A percentile compares a stretch with the other conserved stretches of the same genome.
Conservation (phyloP, 2,113 vertebrate species). For the Mixornis gularis region DNA sequence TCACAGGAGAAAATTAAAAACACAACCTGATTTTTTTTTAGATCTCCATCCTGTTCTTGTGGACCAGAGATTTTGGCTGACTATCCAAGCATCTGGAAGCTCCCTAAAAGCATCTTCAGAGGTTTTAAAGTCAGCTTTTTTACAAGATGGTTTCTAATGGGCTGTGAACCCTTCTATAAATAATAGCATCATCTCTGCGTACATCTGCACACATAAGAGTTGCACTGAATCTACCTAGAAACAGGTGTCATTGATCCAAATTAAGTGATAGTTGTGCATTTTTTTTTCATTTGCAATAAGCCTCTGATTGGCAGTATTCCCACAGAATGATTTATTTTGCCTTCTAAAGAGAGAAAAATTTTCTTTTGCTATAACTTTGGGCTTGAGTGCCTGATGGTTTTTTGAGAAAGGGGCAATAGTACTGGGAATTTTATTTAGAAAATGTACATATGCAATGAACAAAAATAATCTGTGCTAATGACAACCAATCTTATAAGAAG, state of each 20-base stretch:
- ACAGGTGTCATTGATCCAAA: background rate
- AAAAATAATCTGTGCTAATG: slow-evolving; percentile 27
- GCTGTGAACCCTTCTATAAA: background rate
- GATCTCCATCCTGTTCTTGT: background rate
- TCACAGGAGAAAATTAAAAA: slow-evolving; percentile 31
- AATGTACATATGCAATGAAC: background rate
- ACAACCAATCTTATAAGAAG: background rate
- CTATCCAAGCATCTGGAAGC: slow-evolving; percentile 7
- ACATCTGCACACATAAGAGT: background rate
- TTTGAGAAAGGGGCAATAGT: background rate
- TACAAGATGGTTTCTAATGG: background rate
- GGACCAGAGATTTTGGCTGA: slow-evolving; percentile 24
- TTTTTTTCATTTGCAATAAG: background rate
- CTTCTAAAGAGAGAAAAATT: background rate
- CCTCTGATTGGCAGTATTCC: background rate
- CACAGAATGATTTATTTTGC: background rate
- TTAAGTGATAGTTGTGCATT: background rate
- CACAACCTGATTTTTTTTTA: background rate
- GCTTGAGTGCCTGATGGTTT: background rate
- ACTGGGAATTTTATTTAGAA: background rate
- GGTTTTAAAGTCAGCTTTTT: background rate
- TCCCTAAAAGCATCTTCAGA: slow-evolving; percentile 4
- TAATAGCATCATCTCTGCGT: background rate
- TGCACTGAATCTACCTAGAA: background rate
- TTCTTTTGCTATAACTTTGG: background rate